phyloP scores from a whole-genome alignment of 2,113 vertebrate species.

The Synchiropus splendidus region DNA sequence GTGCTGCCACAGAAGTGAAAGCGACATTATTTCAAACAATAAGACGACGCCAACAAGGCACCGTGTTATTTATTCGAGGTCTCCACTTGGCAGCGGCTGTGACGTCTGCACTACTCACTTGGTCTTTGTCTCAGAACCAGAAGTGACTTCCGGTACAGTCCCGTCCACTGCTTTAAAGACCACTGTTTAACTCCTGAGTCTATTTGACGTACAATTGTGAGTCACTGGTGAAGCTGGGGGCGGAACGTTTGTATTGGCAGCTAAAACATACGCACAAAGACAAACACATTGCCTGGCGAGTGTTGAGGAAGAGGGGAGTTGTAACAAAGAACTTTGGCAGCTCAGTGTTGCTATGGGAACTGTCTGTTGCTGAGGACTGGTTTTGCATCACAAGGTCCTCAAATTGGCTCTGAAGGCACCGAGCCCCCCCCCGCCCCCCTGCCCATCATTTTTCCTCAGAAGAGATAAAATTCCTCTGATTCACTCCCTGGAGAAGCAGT shows the following conservation, averaged over 20 bases:
- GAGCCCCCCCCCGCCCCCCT: conserved; percentile 42
- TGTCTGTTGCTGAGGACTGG: conserved; percentile 77
- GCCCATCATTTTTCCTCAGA: conserved; percentile 14
- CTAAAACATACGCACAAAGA: conserved; percentile 35
- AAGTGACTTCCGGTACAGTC: too few species aligned
- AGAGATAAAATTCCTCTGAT: conserved; percentile 16
- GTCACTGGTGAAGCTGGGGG: too few species aligned
- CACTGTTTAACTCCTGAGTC: too few species aligned
- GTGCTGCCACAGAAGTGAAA: background rate
- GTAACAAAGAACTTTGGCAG: conserved; percentile 81
- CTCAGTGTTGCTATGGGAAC: conserved; percentile 85
- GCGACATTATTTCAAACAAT: background rate
- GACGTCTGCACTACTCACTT: too few species aligned
- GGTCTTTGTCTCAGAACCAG: background rate
- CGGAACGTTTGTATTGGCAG: conserved; percentile 53
- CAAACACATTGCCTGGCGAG: conserved; percentile 45
- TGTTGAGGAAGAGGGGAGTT: conserved; percentile 68
- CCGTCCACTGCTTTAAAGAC: too few species aligned
- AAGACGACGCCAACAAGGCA: too few species aligned
- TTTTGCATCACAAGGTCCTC: conserved; percentile 70
- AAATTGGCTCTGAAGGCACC: conserved; percentile 59
- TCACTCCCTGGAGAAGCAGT: background rate
- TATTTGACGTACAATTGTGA: too few species aligned
- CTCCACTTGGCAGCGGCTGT: too few species aligned
- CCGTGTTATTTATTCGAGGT: too few species aligned